Base-by-base conservation (phyloP, 2,888 invertebrate species). In the Alsophila aescularia region DNA sequence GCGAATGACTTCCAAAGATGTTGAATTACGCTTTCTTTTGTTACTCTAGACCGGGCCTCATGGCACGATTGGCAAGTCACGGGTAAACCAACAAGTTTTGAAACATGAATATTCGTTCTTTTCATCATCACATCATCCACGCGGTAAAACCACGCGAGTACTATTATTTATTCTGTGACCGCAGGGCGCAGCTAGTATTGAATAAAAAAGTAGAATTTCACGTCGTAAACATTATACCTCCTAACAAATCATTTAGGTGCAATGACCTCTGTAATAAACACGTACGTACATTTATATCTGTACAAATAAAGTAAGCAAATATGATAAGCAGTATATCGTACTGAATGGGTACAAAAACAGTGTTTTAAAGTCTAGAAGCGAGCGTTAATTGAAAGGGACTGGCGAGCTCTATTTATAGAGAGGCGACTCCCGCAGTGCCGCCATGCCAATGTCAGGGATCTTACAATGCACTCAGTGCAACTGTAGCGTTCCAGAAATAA, bases 321-420 rank as follows among this genome's bases (percentile, higher is more conserved):
- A 34, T 34, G 32, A 32, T 15, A 41, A 21, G 12, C 29, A 29
- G 2, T 24, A 9, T 29, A 6, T 5, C 3, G n/a, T 1, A 18
- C 13, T 9, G 24, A 39, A 44, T 37, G 18, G n/a, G 29, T 29
- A 29, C 13, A 37, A 43, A 51, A 51, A 39, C n/a, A 24, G 2
- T 36, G 29, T 51, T 43, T 36, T 52, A 31, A 18, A 41, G 51
- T 44, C 45, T 41, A 14, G 44, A 51, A 47, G 31, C 50, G 40
- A 14, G 47, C 60, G 70, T 54, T 72, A 72, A 74, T 69, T 72
- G 70, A 67, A 62, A 66, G 59, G 61, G 65, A 59, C 62, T 53
- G 60, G 59, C 64, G 58, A 67, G 56, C 39, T 55, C 71, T 77
- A 77, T 72, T 72, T 70, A 75, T 77, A 77, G 71, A 43, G 45